Evolutionary conservation across 2,888 invertebrate species (phyloP).

Genomic region (Euphydryas editha): DNA sequence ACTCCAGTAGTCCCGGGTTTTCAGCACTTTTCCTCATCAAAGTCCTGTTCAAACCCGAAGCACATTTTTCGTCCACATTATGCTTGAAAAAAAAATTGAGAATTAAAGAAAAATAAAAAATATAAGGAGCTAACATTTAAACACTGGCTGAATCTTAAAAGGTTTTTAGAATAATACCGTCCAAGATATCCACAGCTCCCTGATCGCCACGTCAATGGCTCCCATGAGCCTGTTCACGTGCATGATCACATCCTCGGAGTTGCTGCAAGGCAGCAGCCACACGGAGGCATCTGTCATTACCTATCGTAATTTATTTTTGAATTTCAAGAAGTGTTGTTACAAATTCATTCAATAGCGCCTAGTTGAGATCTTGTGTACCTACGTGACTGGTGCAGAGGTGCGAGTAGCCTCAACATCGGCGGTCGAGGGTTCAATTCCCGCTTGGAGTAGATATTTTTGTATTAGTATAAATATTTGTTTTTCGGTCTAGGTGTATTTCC

Average conservation of each 20-base stretch:
- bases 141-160: no score
- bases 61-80: conserved; percentile 84
- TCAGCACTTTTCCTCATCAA: conserved; percentile 87
- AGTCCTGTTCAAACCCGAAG: conserved; percentile 85
- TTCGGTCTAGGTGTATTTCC: no score
- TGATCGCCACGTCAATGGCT: conserved; percentile 81
- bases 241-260: conserved; percentile 87
- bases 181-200: conserved; percentile 77
- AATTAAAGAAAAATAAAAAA: neutral
- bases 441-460: no score
- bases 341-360: no score
- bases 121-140: no score
- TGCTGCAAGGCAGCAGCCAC: conserved; percentile 90
- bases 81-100: conserved; percentile 58
- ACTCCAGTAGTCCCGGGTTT: conserved; percentile 87
- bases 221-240: conserved; percentile 86
- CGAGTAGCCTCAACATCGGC: no score
- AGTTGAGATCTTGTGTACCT: no score
- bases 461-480: no score
- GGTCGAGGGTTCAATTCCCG: no score
- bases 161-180: conserved; percentile 54
- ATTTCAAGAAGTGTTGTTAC: neutral
- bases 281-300: conserved; percentile 87
- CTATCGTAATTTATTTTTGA: conserved; percentile 54
- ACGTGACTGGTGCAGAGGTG: no score